These are phyloP conservation scores for Paralvinella palmiformis DNA, from an alignment of 1,140 invertebrate species.

Conservation along the genomic window DNA sequence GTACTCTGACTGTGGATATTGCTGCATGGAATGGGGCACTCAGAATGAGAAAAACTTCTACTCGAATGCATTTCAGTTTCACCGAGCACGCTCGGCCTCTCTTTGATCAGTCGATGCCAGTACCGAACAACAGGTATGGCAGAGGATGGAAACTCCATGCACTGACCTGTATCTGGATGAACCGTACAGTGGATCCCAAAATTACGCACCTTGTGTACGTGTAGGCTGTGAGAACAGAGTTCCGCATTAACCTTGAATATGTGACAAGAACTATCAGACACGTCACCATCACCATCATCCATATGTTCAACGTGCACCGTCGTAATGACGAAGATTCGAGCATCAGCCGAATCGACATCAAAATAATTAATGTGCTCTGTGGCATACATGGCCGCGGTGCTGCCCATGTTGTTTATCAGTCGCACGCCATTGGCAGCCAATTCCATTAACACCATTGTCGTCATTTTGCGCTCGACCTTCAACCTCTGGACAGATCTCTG, in stretches of 20 bases:
- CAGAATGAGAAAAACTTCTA: not conserved
- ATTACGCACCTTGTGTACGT: slow-evolving; percentile 66
- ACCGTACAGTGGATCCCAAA: slow-evolving; percentile 72
- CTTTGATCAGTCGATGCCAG: not conserved
- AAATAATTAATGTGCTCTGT: slow-evolving; percentile 80
- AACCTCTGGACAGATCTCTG: slow-evolving; percentile 80
- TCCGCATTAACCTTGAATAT: slow-evolving; percentile 89
- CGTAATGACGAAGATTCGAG: slow-evolving; percentile 85
- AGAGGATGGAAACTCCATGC: slow-evolving; percentile 82
- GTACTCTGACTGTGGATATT: not conserved
- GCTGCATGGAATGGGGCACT: not conserved
- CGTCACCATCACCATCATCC: slow-evolving; percentile 27
- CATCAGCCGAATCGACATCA: slow-evolving; percentile 78
- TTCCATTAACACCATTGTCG: slow-evolving; percentile 78
- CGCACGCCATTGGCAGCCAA: slow-evolving; percentile 72
- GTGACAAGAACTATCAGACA: slow-evolving; percentile 82
- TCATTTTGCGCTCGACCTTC: slow-evolving; percentile 78
- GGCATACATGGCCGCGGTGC: slow-evolving; percentile 67
- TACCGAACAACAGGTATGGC: slow-evolving; percentile 74
- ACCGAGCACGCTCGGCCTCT: not conserved
- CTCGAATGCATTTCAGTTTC: not conserved
- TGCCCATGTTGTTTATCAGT: slow-evolving; percentile 62
- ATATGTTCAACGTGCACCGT: slow-evolving; percentile 65
- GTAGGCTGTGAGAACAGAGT: slow-evolving; percentile 64
- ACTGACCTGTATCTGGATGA: slow-evolving; percentile 59